A percentile compares a stretch with the other conserved stretches of the same genome.
Evolutionary conservation across 2,113 vertebrate species (phyloP).

Genomic region (Etia nguti): DNA sequence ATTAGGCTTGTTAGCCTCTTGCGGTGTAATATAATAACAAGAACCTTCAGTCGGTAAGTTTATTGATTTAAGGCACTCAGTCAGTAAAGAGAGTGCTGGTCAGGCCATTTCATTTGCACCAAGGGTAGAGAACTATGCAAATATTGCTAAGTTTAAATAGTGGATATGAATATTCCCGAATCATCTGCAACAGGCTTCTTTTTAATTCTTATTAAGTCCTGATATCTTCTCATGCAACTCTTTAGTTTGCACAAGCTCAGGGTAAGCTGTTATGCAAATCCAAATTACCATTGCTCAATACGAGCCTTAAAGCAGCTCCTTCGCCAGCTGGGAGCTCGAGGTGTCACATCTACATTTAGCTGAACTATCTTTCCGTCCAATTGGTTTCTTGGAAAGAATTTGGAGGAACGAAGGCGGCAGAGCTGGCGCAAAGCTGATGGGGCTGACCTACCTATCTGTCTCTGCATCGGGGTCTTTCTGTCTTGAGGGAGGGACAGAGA

Average conservation of each 20-base stretch:
- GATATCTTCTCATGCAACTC: slow-evolving; percentile 6
- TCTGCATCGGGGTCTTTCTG: slow-evolving; percentile 50
- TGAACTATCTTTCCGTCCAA: slow-evolving; percentile 7
- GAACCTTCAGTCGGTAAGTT: neutral
- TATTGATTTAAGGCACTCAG: neutral
- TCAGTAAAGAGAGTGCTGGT: neutral
- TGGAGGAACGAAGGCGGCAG: slow-evolving; percentile 10
- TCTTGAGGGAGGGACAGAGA: slow-evolving; percentile 61
- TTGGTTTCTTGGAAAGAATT: slow-evolving; percentile 44
- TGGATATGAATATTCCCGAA: neutral
- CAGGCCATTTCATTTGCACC: neutral
- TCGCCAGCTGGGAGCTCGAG: slow-evolving; percentile 13
- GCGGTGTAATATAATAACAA: neutral
- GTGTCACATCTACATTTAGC: slow-evolving; percentile 54
- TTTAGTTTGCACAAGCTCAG: slow-evolving; percentile 10
- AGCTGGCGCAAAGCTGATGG: neutral
- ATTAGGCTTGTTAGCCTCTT: neutral
- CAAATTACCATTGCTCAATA: slow-evolving; percentile 28
- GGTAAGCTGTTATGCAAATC: slow-evolving; percentile 34
- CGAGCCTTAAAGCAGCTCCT: neutral
- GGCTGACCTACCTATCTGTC: slow-evolving; percentile 62
- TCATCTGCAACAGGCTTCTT: slow-evolving; percentile 9
- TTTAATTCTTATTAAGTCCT: neutral
- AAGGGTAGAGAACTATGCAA: neutral
- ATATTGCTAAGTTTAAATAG: slow-evolving; percentile 2